phyloP scores from a whole-genome alignment of 2,113 vertebrate genomes.

The Pseudorasbora parva region DNA sequence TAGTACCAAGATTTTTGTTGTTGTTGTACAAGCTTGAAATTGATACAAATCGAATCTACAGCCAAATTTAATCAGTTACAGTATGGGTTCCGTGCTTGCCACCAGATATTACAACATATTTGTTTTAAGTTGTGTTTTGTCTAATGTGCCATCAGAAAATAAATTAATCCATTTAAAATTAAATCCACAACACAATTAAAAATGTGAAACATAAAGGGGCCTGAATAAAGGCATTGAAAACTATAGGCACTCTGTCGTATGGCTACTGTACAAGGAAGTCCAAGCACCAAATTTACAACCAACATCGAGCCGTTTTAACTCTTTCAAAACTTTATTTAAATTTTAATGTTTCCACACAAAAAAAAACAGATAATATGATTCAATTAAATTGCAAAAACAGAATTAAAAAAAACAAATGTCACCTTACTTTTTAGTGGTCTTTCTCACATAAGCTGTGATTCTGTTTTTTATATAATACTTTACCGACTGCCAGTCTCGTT shows the following conservation, averaged over 20 bases:
- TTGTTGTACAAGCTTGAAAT: too few relatives aligned
- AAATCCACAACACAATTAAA: not conserved
- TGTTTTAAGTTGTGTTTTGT: not conserved
- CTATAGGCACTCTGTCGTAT: not conserved
- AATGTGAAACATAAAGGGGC: not conserved
- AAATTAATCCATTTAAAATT: not conserved
- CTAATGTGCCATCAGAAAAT: not conserved
- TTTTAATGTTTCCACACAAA: not conserved
- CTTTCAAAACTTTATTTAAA: not conserved
- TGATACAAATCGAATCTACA: not conserved
- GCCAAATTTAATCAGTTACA: constrained; percentile 1
- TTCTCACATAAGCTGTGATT: not conserved
- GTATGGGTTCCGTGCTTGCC: not conserved
- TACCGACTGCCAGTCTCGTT: too few relatives aligned
- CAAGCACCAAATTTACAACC: not conserved
- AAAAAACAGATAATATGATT: not conserved
- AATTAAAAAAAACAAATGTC: not conserved
- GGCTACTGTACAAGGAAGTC: not conserved
- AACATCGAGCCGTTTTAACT: not conserved
- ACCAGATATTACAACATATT: not conserved
- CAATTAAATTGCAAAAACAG: not conserved
- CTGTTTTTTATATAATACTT: too few relatives aligned
- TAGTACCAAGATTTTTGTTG: too few relatives aligned
- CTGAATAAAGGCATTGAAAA: not conserved
- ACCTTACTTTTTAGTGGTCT: not conserved